These are phyloP conservation scores for Microplitis deprimator DNA, from an alignment of 2,888 invertebrate species.

Conservation along the genomic window DNA sequence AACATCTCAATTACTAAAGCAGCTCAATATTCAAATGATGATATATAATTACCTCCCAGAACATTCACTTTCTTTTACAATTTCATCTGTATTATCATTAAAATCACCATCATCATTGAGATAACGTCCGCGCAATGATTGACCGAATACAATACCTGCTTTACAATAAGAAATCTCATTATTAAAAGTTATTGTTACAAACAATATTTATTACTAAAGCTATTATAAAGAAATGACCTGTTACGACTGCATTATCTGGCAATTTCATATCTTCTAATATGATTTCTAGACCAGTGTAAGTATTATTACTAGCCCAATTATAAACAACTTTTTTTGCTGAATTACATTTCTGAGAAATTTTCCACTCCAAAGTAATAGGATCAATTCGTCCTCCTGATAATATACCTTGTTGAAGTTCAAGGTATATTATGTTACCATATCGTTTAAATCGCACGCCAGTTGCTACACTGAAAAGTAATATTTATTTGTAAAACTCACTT, in stretches of 20 bases:
- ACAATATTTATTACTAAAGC: no score
- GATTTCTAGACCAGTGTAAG: neutral
- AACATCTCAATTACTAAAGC: no score
- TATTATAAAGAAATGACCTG: neutral
- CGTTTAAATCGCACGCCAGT: neutral
- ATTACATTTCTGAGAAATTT: neutral
- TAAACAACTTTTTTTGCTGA: neutral
- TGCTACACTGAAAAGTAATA: neutral
- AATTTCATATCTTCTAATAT: neutral
- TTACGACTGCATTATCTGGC: neutral
- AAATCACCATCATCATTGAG: neutral
- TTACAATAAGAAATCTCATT: neutral
- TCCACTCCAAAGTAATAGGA: neutral
- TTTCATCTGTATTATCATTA: neutral
- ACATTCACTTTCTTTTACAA: no score
- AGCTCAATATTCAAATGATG: no score
- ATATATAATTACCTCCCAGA: no score
- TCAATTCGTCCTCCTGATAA: neutral
- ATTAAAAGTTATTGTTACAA: no score
- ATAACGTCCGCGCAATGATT: neutral
- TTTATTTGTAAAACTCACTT: neutral
- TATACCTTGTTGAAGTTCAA: neutral
- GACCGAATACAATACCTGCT: neutral
- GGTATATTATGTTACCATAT: neutral
- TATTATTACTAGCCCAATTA: neutral